Base-by-base conservation (phyloP, 1,140 invertebrate genomes). In the Pinna nobilis region DNA sequence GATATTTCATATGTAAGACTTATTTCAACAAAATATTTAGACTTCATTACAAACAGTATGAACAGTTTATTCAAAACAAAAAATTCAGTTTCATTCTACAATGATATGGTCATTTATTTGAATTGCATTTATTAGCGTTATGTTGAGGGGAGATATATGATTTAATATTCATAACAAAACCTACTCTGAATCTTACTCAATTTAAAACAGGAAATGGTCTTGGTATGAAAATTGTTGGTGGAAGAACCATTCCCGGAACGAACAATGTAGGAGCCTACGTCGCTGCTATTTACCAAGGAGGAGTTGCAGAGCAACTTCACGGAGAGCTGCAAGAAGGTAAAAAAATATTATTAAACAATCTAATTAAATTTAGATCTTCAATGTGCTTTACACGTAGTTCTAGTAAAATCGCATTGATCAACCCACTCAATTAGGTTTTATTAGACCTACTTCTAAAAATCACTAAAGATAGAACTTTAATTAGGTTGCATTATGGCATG, bases 201-300 rank as follows among this genome's bases (percentile, higher is more conserved):
- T 51, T 68, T 63, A 61, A 50, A 74, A 47, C 75, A 72, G 85
- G 85, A 30, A 91, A 89, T 79, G 91, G 91, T 28, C 83, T 93
- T 20, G 92, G 92, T 9, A 91, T 93, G 90, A 91, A 90, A 82
- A 90, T 93, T 7, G 89, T 92, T 49, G 92, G 92, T 30, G 92
- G 92, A 13, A 92, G 93, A 82, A 87, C 89, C 72, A 88, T 92
- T 13, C 88, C 90, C 32, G 89, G 89, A 15, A 84, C 87, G 0
- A 91, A 91, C 23, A 88, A 90, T 57, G 84, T 92, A 44, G 92
- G 91, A 65, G 92, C 92, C 32, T 93, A 90, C 82, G 91, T 93
- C 3, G 88, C 91, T 3, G 89, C 91, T 74, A 91, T 93, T 35
- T 91, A 90, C 78, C 89, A 89, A 9, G 91, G 90, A 3, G 90